These are phyloP conservation scores for Melopsittacus undulatus DNA, from an alignment of 2,797 vertebrate species.

Conservation along the genomic window DNA sequence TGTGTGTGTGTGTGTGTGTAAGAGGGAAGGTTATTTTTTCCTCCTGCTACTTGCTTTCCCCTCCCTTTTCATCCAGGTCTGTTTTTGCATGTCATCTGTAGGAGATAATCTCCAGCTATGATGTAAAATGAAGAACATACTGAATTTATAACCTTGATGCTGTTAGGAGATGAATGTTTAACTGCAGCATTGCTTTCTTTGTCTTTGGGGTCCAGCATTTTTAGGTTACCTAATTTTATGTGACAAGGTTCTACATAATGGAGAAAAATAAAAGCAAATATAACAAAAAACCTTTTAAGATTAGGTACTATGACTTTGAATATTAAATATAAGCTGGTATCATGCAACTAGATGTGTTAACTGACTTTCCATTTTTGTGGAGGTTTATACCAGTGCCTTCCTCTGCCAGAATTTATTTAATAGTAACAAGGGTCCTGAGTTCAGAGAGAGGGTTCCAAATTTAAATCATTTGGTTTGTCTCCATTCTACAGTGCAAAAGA, in stretches of 20 bases:
- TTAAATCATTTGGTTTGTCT: conserved; percentile 12
- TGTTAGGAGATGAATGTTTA: not conserved
- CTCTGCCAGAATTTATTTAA: not conserved
- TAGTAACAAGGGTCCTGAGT: not conserved
- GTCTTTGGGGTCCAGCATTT: not conserved
- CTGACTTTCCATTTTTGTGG: not conserved
- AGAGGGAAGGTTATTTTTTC: not conserved
- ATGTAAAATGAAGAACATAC: not conserved
- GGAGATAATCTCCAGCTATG: not conserved
- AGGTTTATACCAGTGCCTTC: not conserved
- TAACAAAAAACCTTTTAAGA: not conserved
- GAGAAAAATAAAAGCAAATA: not conserved
- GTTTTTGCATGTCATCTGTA: not conserved
- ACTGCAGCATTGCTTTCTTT: not conserved
- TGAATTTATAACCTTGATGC: conserved; percentile 10
- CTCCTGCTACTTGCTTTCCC: not conserved
- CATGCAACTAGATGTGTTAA: not conserved
- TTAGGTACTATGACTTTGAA: not conserved
- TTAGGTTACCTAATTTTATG: not conserved
- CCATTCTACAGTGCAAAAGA: not conserved
- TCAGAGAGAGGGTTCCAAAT: not conserved
- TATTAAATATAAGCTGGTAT: not conserved
- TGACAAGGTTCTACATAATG: not conserved
- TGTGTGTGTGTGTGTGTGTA: not conserved
- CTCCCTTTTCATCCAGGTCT: not conserved